These are phyloP conservation scores for Aethes cnicana DNA, from an alignment of 2,888 invertebrate genomes.

Conservation along the genomic window DNA sequence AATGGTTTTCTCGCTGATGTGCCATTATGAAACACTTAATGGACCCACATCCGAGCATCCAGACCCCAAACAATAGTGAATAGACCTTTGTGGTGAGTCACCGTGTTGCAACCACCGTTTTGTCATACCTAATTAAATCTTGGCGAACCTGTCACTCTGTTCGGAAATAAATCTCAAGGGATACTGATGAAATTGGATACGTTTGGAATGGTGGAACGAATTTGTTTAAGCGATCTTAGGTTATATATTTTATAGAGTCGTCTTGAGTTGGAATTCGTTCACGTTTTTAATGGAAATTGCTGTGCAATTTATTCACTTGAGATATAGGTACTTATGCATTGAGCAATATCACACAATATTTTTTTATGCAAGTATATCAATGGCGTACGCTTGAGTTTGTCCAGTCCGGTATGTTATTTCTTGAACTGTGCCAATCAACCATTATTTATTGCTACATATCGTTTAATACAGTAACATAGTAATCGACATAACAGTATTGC, in stretches of 20 bases:
- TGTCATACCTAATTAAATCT: conserved; percentile 29
- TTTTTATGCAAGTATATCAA: too few species aligned
- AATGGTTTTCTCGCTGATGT: conserved; percentile 7
- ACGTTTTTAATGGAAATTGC: too few species aligned
- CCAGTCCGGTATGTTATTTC: too few species aligned
- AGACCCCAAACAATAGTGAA: conserved; percentile 29
- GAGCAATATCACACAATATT: too few species aligned
- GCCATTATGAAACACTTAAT: conserved; percentile 24
- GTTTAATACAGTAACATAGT: too few species aligned
- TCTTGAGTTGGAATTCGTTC: too few species aligned
- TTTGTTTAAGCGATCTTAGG: conserved; percentile 9
- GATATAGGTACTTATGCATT: too few species aligned
- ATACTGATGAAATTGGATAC: conserved; percentile 17
- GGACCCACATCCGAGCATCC: conserved; percentile 17
- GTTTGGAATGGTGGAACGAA: conserved; percentile 24
- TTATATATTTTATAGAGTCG: background rate
- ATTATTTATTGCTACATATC: too few species aligned
- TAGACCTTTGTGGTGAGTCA: conserved; percentile 31
- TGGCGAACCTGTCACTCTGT: conserved; percentile 28
- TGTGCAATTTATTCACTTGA: too few species aligned
- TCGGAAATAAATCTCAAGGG: conserved; percentile 22
- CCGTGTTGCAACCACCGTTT: conserved; percentile 23
- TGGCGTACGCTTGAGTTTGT: too few species aligned
- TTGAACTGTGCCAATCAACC: too few species aligned
- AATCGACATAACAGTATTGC: too few species aligned